These are phyloP conservation scores for Daktulosphaira vitifoliae DNA, from an alignment of 1,140 invertebrate genomes.

Conservation along the genomic window DNA sequence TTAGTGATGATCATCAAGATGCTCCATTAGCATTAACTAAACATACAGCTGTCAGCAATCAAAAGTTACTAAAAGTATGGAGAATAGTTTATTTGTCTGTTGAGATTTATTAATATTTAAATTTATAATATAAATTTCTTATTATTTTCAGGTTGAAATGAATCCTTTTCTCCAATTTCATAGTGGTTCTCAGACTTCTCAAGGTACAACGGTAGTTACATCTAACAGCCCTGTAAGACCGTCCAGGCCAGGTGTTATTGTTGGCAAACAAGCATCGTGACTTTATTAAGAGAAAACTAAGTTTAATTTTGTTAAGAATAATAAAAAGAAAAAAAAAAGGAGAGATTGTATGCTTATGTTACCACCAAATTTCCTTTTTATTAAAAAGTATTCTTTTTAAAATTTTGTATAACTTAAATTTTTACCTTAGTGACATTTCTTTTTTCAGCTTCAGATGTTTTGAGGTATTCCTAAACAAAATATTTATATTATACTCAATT, in stretches of 20 bases:
- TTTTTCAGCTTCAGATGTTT: too few relatives aligned
- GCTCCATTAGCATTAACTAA: slow-evolving; percentile 65
- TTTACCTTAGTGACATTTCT: too few relatives aligned
- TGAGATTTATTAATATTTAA: neutral
- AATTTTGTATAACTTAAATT: too few relatives aligned
- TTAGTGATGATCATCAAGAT: slow-evolving; percentile 47
- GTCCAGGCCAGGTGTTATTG: slow-evolving; percentile 73
- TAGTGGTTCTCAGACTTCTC: slow-evolving; percentile 38
- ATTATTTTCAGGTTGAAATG: slow-evolving; percentile 52
- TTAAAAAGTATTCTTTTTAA: too few relatives aligned
- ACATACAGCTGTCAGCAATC: slow-evolving; percentile 44
- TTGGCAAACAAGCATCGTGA: slow-evolving; percentile 72
- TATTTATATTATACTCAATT: too few relatives aligned
- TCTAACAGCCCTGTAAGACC: slow-evolving; percentile 48
- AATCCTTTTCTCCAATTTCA: slow-evolving; percentile 56
- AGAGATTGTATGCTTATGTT: slow-evolving; percentile 1
- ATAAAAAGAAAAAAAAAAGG: neutral
- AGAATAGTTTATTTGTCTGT: neutral
- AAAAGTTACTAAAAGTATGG: slow-evolving; percentile 16
- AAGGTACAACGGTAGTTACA: slow-evolving; percentile 38
- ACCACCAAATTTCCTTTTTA: neutral
- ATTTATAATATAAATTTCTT: slow-evolving; percentile 28
- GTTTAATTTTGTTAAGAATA: too few relatives aligned
- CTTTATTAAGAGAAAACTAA: slow-evolving; percentile 36
- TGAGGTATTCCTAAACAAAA: too few relatives aligned